Base-by-base conservation (phyloP, 2,888 invertebrate genomes). In the Pristionchus maxplancki region DNA sequence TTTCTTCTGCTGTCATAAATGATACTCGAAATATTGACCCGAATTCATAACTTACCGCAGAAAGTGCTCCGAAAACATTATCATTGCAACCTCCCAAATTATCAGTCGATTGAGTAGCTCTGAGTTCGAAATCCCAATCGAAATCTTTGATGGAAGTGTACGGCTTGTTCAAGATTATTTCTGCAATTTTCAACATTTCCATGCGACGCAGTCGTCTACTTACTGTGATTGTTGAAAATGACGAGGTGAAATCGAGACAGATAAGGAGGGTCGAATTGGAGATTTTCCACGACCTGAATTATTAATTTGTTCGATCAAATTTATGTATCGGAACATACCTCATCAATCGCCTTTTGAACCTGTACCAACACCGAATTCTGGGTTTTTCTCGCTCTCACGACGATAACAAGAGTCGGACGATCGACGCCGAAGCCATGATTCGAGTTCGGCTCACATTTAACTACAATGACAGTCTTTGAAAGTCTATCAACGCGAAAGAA, bases 201-300 rank as follows among this genome's bases (percentile, higher is more conserved):
- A 37, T 17, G 71, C 17, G 13, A 11, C 9, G 13, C 11, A 50
- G 11, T 44, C 13, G 17, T 15, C 40, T 24, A 15, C 90, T 89
- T 44, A 92, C 92, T 81, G 53, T 92, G 89, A 87, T 91, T 90
- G 89, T 92, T 92, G 90, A 92, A 93, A 20, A 91, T 88, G 50
- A 93, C 92, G 44, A 92, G 89, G 44, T 90, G 90, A 88, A 90
- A 93, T 67, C 90, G 90, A 37, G 88, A 82, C 74, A 93, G 88
- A 84, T 93, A 93, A 15, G 88, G 88, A 28, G 92, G 88, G 48
- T 92, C 92, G 85, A 91, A 90, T 34, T 88, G 44, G 13, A 91
- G 87, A 31, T 86, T 28, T 24, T 89, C 83, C 17, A 90, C 85
- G 24, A 91, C 87, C 3, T 88, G 17, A 6, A 64, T 2, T 24